Evolutionary conservation across 2,888 invertebrate species (phyloP), one percentile per base, ranked within the genome.

Genomic region (Drosophila gaucha): DNA sequence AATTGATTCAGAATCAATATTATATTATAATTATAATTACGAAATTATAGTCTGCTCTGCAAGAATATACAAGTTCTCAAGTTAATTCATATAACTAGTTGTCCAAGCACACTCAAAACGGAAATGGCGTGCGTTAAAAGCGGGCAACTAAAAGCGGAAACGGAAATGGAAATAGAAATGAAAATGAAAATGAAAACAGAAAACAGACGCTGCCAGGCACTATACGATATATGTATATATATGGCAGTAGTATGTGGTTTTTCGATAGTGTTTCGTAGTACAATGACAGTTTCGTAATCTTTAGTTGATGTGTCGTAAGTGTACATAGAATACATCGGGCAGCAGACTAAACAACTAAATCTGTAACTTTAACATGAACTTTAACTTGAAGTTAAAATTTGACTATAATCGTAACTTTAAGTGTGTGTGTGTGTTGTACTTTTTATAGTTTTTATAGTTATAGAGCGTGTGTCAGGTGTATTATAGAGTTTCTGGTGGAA

Each of bases 91-190:
- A 18, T 22, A 58, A 57, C 33, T 64, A 51, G 33, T 31, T 52
- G 69, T 14, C 16, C 49, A 70, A 67, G 71, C 73, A 49, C 54
- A 54, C 54, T 51, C 18, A 55, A 38, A 47, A 22, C 55, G 46
- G 43, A 43, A 57, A 46, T 33, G 54, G 64, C 86, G 86, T 80
- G 80, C 80, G 30, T 38, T 28, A 20, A 46, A 60, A 54, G 66
- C 50, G 46, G 39, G 28, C 2, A 66, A 78, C 78, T 26, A 26
- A 62, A 76, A 60, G 60, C 68, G 51, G 33, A 49, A 73, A 76
- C 46, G 46, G 47, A 80, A 86, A 68, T 35, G 52, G 39, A 68
- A 71, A 49, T n/a, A 2, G 24, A 58, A 65, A 39, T 26, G 26
- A 14, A 47, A 33, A 31, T 20, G 1, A 36, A 59, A 65, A 33